Percentiles rank a stretch among this genome's conserved stretches.
Conservation (phyloP, 2,797 vertebrate genomes). For the Helostoma temminkii region DNA sequence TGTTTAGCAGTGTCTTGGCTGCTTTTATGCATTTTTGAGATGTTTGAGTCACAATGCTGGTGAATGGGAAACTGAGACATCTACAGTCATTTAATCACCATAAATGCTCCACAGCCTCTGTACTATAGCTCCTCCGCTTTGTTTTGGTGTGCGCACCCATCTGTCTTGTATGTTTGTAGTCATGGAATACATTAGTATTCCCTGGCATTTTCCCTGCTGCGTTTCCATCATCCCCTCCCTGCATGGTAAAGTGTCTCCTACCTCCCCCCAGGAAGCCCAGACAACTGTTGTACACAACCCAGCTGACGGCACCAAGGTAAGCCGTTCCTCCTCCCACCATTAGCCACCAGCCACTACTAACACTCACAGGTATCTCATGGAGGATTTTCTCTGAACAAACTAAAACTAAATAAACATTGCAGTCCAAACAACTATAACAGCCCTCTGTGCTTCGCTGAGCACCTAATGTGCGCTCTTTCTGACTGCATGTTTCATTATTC, state of each 20-base stretch:
- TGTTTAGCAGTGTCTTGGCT: conserved; percentile 21
- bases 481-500: not conserved
- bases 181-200: conserved; percentile 54
- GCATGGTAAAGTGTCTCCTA: conserved; percentile 89
- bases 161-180: conserved; percentile 43
- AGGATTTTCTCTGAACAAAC: conserved; percentile 49
- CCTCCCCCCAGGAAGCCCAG: conserved; percentile 94
- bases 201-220: conserved; percentile 48
- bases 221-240: conserved; percentile 65
- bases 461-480: conserved; percentile 10
- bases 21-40: conserved; percentile 41
- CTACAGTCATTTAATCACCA: conserved; percentile 15
- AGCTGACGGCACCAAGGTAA: conserved; percentile 98
- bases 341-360: conserved; percentile 44
- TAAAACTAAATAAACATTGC: not conserved
- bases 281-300: conserved; percentile 99
- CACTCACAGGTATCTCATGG: conserved; percentile 30
- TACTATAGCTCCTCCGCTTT: conserved; percentile 55
- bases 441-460: not conserved
- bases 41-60: conserved; percentile 13
- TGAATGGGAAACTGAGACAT: conserved; percentile 16
- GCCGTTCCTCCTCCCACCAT: conserved; percentile 61
- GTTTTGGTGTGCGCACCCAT: conserved; percentile 56
- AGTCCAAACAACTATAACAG: not conserved
- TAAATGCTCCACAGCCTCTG: conserved; percentile 50